Evolutionary conservation across 92 coral and sea anemone species (phyloP), one percentile per base, ranked within the genome.

Genomic region (Bergia sp.): DNA sequence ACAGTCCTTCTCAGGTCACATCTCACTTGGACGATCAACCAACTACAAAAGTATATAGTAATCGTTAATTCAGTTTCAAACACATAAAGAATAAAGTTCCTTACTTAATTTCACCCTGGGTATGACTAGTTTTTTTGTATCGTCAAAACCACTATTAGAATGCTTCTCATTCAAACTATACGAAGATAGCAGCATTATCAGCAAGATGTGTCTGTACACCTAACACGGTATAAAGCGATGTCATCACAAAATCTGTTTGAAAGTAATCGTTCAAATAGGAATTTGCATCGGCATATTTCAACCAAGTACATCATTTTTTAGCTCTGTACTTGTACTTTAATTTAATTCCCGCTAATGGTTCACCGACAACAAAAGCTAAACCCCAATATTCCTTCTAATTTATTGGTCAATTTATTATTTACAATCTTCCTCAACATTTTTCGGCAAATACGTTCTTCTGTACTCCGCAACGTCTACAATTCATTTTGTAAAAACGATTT

Each of bases 391-490:
- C n/a, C 65, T 84, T 71, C 75, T 84, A 84, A 69, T 84, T 13
- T 84, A 65, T 69, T 84, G 87, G 87, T 55, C 87, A 84, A 84
- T 84, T 29, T 84, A 84, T 50, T 84, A 44, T 71, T 71, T 45
- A 47, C 13, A 84, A 69, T 84, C 75, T 65, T 72, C 77, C 45
- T 71, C 65, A 69, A 36, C 42, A 7, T 74, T 55, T 72, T 84
- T 84, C 21, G 75, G 47, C 77, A 84, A 84, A 29, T 69, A 84
- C 29, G 87, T 45, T 44, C 64, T 36, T 7, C 61, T 7, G 50
- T 18, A 36, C 67, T 36, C 87, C 87, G 66, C 66, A 71, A 23
- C 77, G 42, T 71, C 65, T 71, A 29, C 66, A 72, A 10, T 84
- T 84, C 64, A 84, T 71, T 84, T 71, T 29, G 29, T 37, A 74